phyloP scores from a whole-genome alignment of 2,113 vertebrate genomes.

The Prunella fulvescens region DNA sequence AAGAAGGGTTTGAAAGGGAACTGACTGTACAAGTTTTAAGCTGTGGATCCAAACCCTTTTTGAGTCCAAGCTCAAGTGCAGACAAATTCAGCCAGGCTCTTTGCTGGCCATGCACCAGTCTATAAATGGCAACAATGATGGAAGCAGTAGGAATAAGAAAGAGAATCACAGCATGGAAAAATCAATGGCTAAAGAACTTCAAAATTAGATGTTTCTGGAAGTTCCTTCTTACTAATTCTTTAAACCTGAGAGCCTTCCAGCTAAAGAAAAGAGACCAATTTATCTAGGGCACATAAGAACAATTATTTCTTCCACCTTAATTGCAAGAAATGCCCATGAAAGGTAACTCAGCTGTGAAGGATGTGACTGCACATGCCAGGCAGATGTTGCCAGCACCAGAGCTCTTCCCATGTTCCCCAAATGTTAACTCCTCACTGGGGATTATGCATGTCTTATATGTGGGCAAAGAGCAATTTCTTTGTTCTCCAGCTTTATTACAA shows the following conservation, averaged over 20 bases:
- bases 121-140: background rate
- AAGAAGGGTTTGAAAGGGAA: background rate
- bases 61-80: background rate
- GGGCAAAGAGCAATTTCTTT: conserved; percentile 15
- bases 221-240: background rate
- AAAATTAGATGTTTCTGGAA: background rate
- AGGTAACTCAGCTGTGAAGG: background rate
- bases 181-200: background rate
- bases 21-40: background rate
- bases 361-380: background rate
- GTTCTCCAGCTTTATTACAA: conserved; percentile 8
- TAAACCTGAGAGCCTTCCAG: background rate
- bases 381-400: background rate
- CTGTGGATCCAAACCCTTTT: background rate
- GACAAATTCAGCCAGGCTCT: background rate
- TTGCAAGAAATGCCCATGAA: background rate
- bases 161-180: background rate
- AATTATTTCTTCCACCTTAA: background rate
- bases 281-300: background rate
- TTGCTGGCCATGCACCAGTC: background rate
- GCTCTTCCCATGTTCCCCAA: background rate
- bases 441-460: background rate
- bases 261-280: background rate
- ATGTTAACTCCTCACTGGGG: background rate
- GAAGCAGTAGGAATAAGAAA: background rate